phyloP scores from a whole-genome alignment of 2,797 vertebrate genomes.

The Danio kyathit region DNA sequence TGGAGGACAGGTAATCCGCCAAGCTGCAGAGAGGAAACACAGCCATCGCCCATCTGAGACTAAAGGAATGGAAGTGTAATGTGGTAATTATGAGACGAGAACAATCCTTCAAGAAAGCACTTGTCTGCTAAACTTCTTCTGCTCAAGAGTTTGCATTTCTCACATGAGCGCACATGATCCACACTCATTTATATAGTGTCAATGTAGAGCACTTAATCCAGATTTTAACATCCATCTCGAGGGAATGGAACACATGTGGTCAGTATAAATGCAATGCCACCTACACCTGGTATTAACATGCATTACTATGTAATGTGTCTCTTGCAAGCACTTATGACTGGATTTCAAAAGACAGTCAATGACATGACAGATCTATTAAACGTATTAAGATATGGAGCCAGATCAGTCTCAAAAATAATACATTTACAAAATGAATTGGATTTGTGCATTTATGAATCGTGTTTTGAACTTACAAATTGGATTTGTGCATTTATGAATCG shows the following conservation, averaged over 20 bases:
- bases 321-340: not conserved
- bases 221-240: not conserved
- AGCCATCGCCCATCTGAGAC: conserved; percentile 8
- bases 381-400: not conserved
- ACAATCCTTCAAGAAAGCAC: not conserved
- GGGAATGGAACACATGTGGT: not conserved
- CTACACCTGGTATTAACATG: not conserved
- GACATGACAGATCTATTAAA: not conserved
- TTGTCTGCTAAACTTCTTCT: not conserved
- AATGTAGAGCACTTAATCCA: not conserved
- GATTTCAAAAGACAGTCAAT: not conserved
- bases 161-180: conserved; percentile 3
- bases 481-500: no score
- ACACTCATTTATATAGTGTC: not conserved
- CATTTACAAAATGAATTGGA: no score
- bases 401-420: no score
- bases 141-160: not conserved
- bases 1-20: conserved; percentile 19
- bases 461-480: no score
- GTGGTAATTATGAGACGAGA: conserved; percentile 21
- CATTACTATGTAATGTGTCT: not conserved
- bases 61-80: conserved; percentile 7
- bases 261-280: not conserved
- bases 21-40: not conserved
- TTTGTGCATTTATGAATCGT: no score